phyloP scores from a whole-genome alignment of 2,797 vertebrate genomes.

The Gymnocypris eckloni region DNA sequence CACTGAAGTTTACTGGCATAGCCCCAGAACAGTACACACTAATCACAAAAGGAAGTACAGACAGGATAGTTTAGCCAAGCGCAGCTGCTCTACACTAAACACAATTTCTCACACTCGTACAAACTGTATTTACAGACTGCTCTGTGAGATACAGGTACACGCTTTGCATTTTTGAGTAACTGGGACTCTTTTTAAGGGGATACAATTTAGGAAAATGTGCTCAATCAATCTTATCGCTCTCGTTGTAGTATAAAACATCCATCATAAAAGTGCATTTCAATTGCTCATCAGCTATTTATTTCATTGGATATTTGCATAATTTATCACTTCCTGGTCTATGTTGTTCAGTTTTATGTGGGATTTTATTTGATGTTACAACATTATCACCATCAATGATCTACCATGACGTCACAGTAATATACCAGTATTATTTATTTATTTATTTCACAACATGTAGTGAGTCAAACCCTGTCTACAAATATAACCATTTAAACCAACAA shows the following conservation, averaged over 20 bases:
- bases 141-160: constrained; percentile 29
- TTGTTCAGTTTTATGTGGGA: constrained; percentile 29
- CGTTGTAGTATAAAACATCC: constrained; percentile 45
- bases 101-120: constrained; percentile 46
- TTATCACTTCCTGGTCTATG: constrained; percentile 18
- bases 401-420: constrained; percentile 40
- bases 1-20: constrained; percentile 48
- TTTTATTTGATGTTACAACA: constrained; percentile 29
- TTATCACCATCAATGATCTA: constrained; percentile 4
- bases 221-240: constrained; percentile 25
- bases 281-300: constrained; percentile 18
- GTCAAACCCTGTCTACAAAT: constrained; percentile 33
- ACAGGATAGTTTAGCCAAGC: constrained; percentile 42
- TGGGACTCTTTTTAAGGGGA: constrained; percentile 12
- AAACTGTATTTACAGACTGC: constrained; percentile 46
- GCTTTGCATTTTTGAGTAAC: constrained; percentile 12
- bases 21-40: constrained; percentile 51
- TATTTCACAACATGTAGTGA: constrained; percentile 20
- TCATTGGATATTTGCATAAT: constrained; percentile 41
- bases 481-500: constrained; percentile 27
- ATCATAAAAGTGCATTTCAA: constrained; percentile 44
- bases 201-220: constrained; percentile 10
- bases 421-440: neutral
- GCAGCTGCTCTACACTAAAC: constrained; percentile 35
- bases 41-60: constrained; percentile 53